phyloP scores from a whole-genome alignment of 2,888 invertebrate species.

The Hermaeophaga mercurialis region DNA sequence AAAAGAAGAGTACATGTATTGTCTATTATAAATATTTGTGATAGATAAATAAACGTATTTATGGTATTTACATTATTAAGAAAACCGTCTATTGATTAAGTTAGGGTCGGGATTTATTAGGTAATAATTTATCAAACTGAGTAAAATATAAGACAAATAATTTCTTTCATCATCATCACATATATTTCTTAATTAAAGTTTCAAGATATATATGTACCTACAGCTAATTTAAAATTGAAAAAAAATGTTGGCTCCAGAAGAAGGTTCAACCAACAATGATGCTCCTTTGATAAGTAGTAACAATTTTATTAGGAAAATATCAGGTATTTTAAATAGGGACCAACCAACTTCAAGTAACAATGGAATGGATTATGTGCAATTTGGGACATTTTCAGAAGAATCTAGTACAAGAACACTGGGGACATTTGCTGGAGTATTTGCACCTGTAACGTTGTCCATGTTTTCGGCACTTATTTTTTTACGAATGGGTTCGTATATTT shows the following conservation, averaged over 20 bases:
- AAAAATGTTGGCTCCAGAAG: conserved; percentile 53
- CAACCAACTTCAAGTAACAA: conserved; percentile 33
- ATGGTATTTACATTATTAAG: too few relatives aligned
- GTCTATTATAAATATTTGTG: too few relatives aligned
- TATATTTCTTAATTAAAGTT: too few relatives aligned
- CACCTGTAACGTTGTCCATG: conserved; percentile 98
- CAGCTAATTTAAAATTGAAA: too few relatives aligned
- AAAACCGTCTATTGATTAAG: too few relatives aligned
- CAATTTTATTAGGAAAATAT: conserved; percentile 48
- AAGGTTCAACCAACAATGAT: conserved; percentile 54
- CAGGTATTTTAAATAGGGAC: conserved; percentile 47
- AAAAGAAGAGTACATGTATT: too few relatives aligned
- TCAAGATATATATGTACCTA: too few relatives aligned
- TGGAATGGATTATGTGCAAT: conserved; percentile 64
- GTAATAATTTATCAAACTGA: too few relatives aligned
- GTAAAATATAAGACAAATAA: too few relatives aligned
- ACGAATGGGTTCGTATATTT: conserved; percentile 79
- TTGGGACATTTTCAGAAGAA: conserved; percentile 59
- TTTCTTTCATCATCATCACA: too few relatives aligned
- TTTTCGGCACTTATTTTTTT: conserved; percentile 98
- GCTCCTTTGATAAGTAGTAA: conserved; percentile 49
- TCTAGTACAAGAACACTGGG: conserved; percentile 69
- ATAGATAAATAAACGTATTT: too few relatives aligned
- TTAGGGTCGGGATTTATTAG: too few relatives aligned
- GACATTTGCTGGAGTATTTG: conserved; percentile 96